Percentiles rank a stretch among this genome's conserved stretches.
Conservation (phyloP, 2,888 invertebrate genomes). For the Neocrepidodera transversa region DNA sequence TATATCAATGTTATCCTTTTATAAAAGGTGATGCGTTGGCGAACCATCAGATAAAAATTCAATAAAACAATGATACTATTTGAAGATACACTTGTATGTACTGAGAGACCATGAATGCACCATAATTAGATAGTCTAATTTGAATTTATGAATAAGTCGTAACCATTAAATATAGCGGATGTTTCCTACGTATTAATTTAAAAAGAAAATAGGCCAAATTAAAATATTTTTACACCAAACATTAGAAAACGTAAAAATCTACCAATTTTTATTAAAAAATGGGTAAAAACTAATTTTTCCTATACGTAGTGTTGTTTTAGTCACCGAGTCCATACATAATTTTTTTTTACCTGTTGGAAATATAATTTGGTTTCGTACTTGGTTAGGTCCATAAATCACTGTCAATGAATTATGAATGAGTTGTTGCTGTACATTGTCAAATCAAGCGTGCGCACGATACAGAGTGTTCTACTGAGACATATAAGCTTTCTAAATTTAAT, state of each 20-base stretch:
- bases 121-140: neutral
- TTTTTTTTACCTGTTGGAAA: slow-evolving; percentile 18
- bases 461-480: no score
- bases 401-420: slow-evolving; percentile 31
- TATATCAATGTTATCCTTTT: neutral
- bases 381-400: slow-evolving; percentile 19
- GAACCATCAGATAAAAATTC: neutral
- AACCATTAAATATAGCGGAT: neutral
- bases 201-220: no score
- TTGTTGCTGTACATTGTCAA: slow-evolving; percentile 14
- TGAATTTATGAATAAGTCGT: neutral
- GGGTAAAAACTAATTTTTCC: no score
- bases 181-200: neutral
- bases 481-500: no score
- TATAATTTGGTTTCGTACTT: slow-evolving; percentile 16
- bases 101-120: neutral
- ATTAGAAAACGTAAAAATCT: no score
- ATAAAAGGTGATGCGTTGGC: neutral
- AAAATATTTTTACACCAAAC: no score
- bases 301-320: neutral
- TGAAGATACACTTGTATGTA: neutral
- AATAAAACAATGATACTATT: neutral
- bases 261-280: no score
- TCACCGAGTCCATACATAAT: slow-evolving; percentile 14
- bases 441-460: slow-evolving; percentile 1